These are phyloP conservation scores for Gymnorhina tibicen DNA, from an alignment of 2,113 vertebrate genomes.

Conservation along the genomic window DNA sequence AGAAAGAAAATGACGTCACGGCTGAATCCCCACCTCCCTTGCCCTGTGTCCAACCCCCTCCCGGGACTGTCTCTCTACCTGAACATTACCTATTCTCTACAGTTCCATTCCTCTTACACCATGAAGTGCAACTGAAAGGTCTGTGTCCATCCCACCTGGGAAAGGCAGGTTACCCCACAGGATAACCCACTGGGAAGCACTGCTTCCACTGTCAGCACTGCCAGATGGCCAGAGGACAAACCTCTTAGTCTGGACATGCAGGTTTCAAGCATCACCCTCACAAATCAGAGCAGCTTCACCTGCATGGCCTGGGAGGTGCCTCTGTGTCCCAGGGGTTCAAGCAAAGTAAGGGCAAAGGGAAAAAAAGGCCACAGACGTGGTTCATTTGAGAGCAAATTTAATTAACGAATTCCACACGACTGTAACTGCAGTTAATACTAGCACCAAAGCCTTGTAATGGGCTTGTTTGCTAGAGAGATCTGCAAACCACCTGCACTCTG, in stretches of 20 bases:
- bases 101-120: neutral
- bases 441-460: neutral
- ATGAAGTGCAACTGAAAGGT: neutral
- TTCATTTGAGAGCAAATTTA: neutral
- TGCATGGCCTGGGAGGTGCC: neutral
- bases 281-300: neutral
- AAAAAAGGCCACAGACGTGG: neutral
- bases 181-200: neutral
- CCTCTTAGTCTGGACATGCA: neutral
- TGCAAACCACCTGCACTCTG: neutral
- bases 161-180: neutral
- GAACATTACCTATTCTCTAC: neutral
- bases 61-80: neutral
- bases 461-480: neutral
- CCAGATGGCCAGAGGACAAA: neutral
- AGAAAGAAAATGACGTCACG: rapidly evolving
- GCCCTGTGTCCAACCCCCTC: rapidly evolving
- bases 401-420: neutral
- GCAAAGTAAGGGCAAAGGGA: neutral
- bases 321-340: neutral
- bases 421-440: neutral
- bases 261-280: rapidly evolving
- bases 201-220: neutral
- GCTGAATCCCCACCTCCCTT: neutral
- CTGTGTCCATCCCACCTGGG: neutral